Base-by-base conservation (phyloP, 2,113 vertebrate genomes). In the Lepus timidus region DNA sequence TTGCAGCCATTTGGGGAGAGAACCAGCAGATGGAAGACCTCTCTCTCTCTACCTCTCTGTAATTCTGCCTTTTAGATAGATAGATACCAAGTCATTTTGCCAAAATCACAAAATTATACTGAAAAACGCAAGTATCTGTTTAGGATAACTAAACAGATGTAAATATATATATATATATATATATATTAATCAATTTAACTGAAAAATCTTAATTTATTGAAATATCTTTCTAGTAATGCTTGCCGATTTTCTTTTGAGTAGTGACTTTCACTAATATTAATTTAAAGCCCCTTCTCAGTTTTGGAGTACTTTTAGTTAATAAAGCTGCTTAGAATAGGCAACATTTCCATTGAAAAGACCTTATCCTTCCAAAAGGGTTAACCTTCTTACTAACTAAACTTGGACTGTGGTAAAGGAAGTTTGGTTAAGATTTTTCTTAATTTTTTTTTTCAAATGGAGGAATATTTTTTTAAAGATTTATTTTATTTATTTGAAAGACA, bases 221-320 rank as follows among this genome's bases (percentile, higher is more conserved):
- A 92, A 88, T 88, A 73, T 8, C 52, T 94, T 84, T 88, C 29
- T 9, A 76, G 52, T 36, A 65, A 19, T 78, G 27, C 27, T 78
- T 44, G 10, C 20, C 81, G 22, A 11, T 27, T 2, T 82, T n/a
- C 8, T 85, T 84, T 49, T 22, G 9, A 23, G 52, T 33, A 44
- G 17, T 55, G 4, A 68, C 9, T 36, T 84, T 94, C 44, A 74
- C 11, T 85, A 70, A 78, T 12, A 85, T 16, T 51, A 71, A 73
- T 36, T 68, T 80, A 27, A 25, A 74, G 51, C 5, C 0, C 23
- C 65, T 65, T 4, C 0, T 71, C 33, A 58, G 10, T 52, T 91
- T 25, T 7, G 0, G 7, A 12, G 22, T 64, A 81, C 11, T 65
- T 80, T 74, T 9, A 87, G 29, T 44, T 87, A 86, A 64, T 75